Percentiles rank a stretch among this genome's conserved stretches.
Conservation (phyloP, 1,140 invertebrate genomes). For the Hyphantria cunea region DNA sequence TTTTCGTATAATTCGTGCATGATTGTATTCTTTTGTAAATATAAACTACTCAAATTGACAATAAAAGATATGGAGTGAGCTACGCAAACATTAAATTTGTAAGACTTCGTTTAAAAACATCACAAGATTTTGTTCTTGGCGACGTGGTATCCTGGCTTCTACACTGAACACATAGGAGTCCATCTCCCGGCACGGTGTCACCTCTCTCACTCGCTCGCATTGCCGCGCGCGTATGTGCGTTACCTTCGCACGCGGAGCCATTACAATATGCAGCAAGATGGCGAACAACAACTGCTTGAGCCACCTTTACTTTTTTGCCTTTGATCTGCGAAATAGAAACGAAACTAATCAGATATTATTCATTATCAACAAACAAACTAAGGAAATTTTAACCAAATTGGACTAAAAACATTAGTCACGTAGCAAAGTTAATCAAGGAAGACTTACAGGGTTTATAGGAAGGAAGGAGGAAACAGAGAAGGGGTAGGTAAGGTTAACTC, state of each 20-base stretch:
- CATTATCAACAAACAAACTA: background rate
- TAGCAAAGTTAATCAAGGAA: conserved; percentile 6
- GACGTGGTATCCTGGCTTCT: conserved; percentile 54
- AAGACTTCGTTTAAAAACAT: conserved; percentile 61
- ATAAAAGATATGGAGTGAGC: conserved; percentile 43
- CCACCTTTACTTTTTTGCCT: conserved; percentile 97
- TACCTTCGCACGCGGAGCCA: conserved; percentile 42
- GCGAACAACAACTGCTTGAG: conserved; percentile 95
- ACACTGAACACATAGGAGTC: conserved; percentile 73
- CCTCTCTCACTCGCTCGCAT: conserved; percentile 39
- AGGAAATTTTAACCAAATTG: background rate
- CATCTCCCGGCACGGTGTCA: conserved; percentile 36
- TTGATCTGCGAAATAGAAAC: conserved; percentile 88
- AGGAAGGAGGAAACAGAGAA: conserved; percentile 33
- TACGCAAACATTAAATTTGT: conserved; percentile 37
- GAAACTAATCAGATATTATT: background rate
- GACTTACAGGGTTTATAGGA: conserved; percentile 48
- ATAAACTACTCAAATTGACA: conserved; percentile 43
- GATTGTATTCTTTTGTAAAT: conserved; percentile 23
- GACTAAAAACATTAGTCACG: background rate
- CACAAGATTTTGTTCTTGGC: conserved; percentile 45
- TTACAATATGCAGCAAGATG: conserved; percentile 96
- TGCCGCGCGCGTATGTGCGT: conserved; percentile 28
- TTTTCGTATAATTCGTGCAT: conserved; percentile 38
- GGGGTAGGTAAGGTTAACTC: conserved; percentile 50